Percentiles rank a stretch among this genome's conserved stretches.
Evolutionary conservation across 2,888 invertebrate species (phyloP).

Genomic region (Augiades crinisus): DNA sequence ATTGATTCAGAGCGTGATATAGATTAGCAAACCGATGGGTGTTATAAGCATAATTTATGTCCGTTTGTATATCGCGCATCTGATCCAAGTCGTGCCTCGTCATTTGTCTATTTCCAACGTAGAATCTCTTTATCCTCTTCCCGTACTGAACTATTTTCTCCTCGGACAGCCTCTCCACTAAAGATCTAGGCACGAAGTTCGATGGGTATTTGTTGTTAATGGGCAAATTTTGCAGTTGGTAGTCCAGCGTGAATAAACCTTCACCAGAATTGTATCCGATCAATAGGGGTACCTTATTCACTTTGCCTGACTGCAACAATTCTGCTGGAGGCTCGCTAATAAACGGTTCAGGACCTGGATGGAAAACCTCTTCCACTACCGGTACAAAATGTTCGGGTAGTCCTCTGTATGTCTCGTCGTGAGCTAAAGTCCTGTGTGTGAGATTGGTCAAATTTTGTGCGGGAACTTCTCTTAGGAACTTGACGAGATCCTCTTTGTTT

Average conservation of each 20-base stretch:
- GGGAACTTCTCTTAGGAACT: slow-evolving; percentile 41
- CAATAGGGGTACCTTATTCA: slow-evolving; percentile 50
- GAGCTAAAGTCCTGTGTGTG: slow-evolving; percentile 41
- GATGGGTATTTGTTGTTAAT: slow-evolving; percentile 45
- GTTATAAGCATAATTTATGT: slow-evolving; percentile 48
- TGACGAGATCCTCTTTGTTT: slow-evolving; percentile 34
- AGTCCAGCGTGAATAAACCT: slow-evolving; percentile 44
- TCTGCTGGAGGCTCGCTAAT: slow-evolving; percentile 45
- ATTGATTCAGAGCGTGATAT: slow-evolving; percentile 34
- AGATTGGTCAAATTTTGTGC: slow-evolving; percentile 44
- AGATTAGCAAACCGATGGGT: slow-evolving; percentile 49
- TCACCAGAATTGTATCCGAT: slow-evolving; percentile 58
- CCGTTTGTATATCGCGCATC: slow-evolving; percentile 43
- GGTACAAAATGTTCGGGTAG: slow-evolving; percentile 52
- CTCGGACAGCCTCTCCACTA: slow-evolving; percentile 40
- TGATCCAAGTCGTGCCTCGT: slow-evolving; percentile 36
- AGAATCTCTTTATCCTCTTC: slow-evolving; percentile 47
- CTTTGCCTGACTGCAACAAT: slow-evolving; percentile 40
- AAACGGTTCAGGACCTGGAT: slow-evolving; percentile 44
- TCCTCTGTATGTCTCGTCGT: slow-evolving; percentile 49
- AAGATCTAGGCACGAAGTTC: slow-evolving; percentile 47
- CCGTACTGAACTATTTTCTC: slow-evolving; percentile 45
- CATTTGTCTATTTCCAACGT: slow-evolving; percentile 44
- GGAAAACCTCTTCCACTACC: slow-evolving; percentile 52
- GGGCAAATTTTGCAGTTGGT: slow-evolving; percentile 39